Evolutionary conservation across 2,888 invertebrate species (phyloP).

Genomic region (Dioctria rufipes): DNA sequence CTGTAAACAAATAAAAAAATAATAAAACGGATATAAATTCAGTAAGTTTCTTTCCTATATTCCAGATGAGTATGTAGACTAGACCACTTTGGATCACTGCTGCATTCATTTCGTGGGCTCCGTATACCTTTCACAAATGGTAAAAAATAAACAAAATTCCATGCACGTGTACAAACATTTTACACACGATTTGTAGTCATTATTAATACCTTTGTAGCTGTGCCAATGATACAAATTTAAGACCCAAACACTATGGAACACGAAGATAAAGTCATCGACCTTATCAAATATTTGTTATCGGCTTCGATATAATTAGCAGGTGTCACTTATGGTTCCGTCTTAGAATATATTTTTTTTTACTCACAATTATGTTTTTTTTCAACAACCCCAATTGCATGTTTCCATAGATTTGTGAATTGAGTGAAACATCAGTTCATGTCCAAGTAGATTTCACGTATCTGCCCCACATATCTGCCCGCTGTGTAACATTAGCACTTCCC

Average conservation of each 20-base stretch:
- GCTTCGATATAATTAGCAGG: not conserved
- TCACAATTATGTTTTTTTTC: no score
- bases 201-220: not conserved
- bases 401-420: slow-evolving; percentile 1
- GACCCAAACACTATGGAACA: slow-evolving; percentile 17
- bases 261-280: slow-evolving; percentile 25
- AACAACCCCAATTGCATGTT: no score
- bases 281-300: not conserved
- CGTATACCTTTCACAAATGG: slow-evolving; percentile 32
- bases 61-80: not conserved
- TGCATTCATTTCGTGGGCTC: slow-evolving; percentile 7
- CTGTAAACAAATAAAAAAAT: not conserved
- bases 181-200: not conserved
- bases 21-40: not conserved
- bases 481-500: slow-evolving; percentile 3
- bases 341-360: no score
- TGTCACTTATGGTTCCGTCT: no score
- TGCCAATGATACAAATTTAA: not conserved
- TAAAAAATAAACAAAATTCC: slow-evolving; percentile 5
- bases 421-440: not conserved
- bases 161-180: slow-evolving; percentile 1
- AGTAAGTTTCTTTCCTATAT: not conserved
- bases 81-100: slow-evolving; percentile 1
- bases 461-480: slow-evolving; percentile 31
- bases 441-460: slow-evolving; percentile 6